Conservation (phyloP, 2,888 invertebrate genomes). For the Ormyrus thymus region DNA sequence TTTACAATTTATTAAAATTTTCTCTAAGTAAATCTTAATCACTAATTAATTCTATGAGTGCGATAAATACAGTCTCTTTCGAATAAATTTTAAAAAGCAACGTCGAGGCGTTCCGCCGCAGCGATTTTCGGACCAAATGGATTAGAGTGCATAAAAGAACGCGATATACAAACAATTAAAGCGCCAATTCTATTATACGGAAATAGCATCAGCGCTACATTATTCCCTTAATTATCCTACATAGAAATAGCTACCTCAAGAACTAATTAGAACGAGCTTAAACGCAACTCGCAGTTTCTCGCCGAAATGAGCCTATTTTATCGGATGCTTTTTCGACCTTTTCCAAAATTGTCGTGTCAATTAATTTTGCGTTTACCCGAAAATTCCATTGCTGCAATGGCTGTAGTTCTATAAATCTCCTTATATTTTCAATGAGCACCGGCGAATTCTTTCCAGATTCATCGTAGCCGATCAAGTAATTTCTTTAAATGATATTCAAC, state of each 20-base stretch:
- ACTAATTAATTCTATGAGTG: constrained; percentile 6
- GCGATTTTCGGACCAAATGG: constrained; percentile 17
- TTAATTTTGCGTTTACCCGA: not conserved
- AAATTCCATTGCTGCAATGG: constrained; percentile 21
- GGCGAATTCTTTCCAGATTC: not conserved
- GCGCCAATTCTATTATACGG: constrained; percentile 68
- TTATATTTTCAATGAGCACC: constrained; percentile 12
- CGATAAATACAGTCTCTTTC: constrained; percentile 2
- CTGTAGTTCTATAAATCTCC: not conserved
- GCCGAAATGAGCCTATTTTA: constrained; percentile 43
- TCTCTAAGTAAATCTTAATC: not conserved
- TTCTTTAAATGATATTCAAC: constrained; percentile 1
- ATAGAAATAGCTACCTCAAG: constrained; percentile 61
- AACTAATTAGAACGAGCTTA: constrained; percentile 64
- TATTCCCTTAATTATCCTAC: constrained; percentile 58
- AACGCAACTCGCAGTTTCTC: constrained; percentile 49
- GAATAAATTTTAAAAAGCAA: not conserved
- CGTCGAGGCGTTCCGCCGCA: constrained; percentile 9
- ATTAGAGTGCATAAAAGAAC: constrained; percentile 63
- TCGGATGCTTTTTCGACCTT: constrained; percentile 26
- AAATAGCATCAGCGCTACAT: constrained; percentile 68
- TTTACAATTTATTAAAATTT: not conserved
- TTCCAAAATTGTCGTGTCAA: constrained; percentile 10
- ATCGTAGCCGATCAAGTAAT: not conserved
- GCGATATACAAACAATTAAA: constrained; percentile 73